A percentile compares a stretch with the other conserved stretches of the same genome.
Conservation (phyloP, 2,797 vertebrate genomes). For the Trematomus bernacchii region DNA sequence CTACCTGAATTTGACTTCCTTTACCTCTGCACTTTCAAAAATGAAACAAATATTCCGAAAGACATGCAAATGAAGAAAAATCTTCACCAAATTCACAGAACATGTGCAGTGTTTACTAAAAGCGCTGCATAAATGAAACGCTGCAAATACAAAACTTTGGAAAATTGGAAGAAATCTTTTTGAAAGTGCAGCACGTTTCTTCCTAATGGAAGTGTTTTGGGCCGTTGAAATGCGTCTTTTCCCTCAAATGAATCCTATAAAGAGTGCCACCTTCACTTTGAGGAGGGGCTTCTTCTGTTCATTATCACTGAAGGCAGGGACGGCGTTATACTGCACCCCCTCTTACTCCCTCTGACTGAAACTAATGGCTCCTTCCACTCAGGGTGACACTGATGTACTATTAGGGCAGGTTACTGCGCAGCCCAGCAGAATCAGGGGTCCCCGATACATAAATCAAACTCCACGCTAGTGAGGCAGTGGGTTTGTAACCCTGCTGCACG, state of each 20-base stretch:
- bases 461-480: constrained; percentile 9
- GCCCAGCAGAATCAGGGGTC: constrained; percentile 56
- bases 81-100: no score
- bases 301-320: constrained; percentile 28
- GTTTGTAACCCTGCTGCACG: constrained; percentile 1
- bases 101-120: no score
- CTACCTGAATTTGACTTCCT: background rate
- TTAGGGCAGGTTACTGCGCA: constrained; percentile 63
- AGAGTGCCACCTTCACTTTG: background rate
- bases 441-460: constrained; percentile 69
- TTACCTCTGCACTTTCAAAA: background rate
- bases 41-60: no score
- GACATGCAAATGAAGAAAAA: no score
- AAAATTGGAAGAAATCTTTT: no score
- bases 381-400: constrained; percentile 73
- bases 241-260: background rate
- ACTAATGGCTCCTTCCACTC: constrained; percentile 63
- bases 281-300: constrained; percentile 18
- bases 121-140: no score
- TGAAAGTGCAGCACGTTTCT: no score
- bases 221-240: no score
- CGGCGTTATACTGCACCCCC: constrained; percentile 1
- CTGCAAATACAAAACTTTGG: no score
- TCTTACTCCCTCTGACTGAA: constrained; percentile 27
- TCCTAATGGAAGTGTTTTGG: no score